Evolutionary conservation across 2,797 vertebrate genomes (phyloP).

Genomic region (Epinephelus malabaricus): DNA sequence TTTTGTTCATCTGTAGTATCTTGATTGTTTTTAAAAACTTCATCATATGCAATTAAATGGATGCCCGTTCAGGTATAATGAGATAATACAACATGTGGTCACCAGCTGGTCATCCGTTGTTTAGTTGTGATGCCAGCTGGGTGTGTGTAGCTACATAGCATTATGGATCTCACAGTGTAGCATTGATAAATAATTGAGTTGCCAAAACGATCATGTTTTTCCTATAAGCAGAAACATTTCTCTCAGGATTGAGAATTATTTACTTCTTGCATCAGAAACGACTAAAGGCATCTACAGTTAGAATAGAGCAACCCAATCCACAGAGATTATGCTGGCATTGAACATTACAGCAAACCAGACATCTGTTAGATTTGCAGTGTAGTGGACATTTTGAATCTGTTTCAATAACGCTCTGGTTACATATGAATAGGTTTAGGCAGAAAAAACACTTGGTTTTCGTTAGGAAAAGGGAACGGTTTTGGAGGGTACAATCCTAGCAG

Average conservation of each 20-base stretch:
- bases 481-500: too few species aligned
- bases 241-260: not conserved
- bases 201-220: not conserved
- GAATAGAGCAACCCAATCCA: not conserved
- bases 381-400: too few species aligned
- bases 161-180: not conserved
- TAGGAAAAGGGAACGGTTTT: too few species aligned
- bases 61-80: not conserved
- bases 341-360: too few species aligned
- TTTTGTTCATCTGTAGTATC: not conserved
- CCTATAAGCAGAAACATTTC: not conserved
- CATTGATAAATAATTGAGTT: not conserved
- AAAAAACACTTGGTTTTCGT: too few species aligned
- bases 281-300: conserved; percentile 3
- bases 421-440: too few species aligned
- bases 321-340: too few species aligned
- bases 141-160: not conserved
- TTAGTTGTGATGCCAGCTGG: not conserved
- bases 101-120: not conserved
- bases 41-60: not conserved
- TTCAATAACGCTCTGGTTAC: too few species aligned
- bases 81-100: conserved; percentile 1
- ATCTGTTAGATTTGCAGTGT: too few species aligned
- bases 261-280: not conserved
- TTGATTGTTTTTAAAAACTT: not conserved